Evolutionary conservation across 2,113 vertebrate genomes (phyloP).

Genomic region (Anser brachyrhynchus): DNA sequence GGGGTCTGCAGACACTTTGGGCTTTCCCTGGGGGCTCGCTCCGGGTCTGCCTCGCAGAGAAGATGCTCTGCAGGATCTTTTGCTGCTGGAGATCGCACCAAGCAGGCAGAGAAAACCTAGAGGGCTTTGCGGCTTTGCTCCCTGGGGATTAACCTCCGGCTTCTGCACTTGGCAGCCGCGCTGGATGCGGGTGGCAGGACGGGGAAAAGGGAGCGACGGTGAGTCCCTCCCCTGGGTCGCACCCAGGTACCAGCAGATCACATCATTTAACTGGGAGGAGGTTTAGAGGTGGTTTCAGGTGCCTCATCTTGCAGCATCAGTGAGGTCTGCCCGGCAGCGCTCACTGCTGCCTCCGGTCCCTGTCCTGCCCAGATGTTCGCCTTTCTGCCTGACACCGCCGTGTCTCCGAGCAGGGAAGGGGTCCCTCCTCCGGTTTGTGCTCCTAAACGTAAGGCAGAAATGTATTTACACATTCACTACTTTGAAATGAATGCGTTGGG

Average conservation of each 20-base stretch:
- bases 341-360: accelerated
- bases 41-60: neutral
- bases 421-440: neutral
- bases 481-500: neutral
- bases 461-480: neutral
- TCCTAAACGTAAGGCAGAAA: neutral
- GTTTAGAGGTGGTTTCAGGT: neutral
- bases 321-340: neutral
- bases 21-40: neutral
- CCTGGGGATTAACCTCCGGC: neutral
- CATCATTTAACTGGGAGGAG: neutral
- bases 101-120: neutral
- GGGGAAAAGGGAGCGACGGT: neutral
- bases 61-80: neutral
- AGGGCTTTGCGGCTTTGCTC: neutral
- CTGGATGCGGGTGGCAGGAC: neutral
- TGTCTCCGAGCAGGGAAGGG: neutral
- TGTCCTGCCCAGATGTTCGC: neutral
- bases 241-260: no score
- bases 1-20: accelerated
- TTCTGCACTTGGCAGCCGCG: neutral
- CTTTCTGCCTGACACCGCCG: neutral
- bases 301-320: neutral
- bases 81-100: neutral
- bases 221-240: neutral